Evolutionary conservation across 2,888 invertebrate genomes (phyloP).

Genomic region (Cheilosia urbana): DNA sequence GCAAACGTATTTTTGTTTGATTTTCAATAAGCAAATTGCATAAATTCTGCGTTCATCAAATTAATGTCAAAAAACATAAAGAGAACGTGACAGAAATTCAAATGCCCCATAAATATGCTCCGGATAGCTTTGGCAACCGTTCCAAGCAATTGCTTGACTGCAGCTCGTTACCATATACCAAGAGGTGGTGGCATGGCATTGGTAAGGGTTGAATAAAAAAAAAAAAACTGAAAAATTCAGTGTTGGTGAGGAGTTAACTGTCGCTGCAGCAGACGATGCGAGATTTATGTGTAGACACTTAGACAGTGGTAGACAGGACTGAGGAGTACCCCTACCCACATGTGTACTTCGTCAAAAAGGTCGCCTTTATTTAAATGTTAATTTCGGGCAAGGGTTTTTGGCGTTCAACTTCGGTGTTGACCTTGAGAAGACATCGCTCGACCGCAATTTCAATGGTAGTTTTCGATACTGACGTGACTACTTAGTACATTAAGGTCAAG

Average conservation of each 20-base stretch:
- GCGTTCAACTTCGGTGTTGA: too few relatives aligned
- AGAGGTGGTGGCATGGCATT: background rate
- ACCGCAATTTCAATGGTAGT: too few relatives aligned
- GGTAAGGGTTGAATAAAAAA: conserved; percentile 28
- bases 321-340: too few relatives aligned
- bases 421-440: too few relatives aligned
- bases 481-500: too few relatives aligned
- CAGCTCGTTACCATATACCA: conserved; percentile 46
- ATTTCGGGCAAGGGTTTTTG: too few relatives aligned
- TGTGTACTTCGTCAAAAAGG: too few relatives aligned
- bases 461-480: too few relatives aligned
- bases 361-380: too few relatives aligned
- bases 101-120: conserved; percentile 77
- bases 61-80: conserved; percentile 79
- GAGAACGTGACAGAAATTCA: conserved; percentile 78
- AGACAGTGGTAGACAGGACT: too few relatives aligned
- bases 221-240: too few relatives aligned
- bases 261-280: background rate
- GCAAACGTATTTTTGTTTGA: conserved; percentile 75
- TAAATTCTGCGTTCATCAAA: conserved; percentile 78
- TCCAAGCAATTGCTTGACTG: conserved; percentile 66
- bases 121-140: conserved; percentile 69
- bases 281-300: background rate
- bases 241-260: too few relatives aligned
- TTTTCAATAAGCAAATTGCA: conserved; percentile 78